Conservation (phyloP, 1,140 invertebrate species). For the Contarinia nasturtii region DNA sequence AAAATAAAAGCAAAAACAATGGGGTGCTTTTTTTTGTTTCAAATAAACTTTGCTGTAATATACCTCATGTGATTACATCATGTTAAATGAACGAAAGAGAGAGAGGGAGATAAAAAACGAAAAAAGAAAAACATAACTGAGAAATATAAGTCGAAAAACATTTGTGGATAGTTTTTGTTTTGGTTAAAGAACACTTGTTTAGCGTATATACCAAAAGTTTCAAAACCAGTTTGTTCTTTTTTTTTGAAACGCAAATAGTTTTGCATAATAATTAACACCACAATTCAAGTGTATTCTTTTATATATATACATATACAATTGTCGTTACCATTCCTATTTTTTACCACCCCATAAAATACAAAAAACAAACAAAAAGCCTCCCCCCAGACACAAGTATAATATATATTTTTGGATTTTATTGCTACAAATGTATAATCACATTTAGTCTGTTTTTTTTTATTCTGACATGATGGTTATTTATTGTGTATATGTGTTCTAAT, state of each 20-base stretch:
- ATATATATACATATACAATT: too few relatives aligned
- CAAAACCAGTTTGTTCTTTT: slow-evolving; percentile 12
- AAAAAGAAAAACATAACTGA: neutral
- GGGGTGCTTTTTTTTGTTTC: slow-evolving; percentile 1
- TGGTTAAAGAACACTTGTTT: slow-evolving; percentile 1
- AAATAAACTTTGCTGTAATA: slow-evolving; percentile 4
- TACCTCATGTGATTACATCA: too few relatives aligned
- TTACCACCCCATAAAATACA: neutral
- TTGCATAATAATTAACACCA: neutral
- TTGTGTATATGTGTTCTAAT: neutral
- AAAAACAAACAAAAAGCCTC: slow-evolving; percentile 1
- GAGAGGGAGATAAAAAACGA: too few relatives aligned
- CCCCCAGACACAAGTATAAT: neutral
- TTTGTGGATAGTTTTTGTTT: neutral
- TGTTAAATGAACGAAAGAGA: too few relatives aligned
- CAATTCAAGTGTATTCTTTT: neutral
- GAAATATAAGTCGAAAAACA: too few relatives aligned
- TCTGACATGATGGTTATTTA: neutral
- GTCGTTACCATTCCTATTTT: neutral
- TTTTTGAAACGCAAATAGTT: slow-evolving; percentile 8
- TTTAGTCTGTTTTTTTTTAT: neutral
- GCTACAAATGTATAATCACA: neutral
- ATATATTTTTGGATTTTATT: neutral
- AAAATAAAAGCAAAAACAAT: neutral
- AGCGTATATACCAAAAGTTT: slow-evolving; percentile 4